Evolutionary conservation across 1,140 invertebrate species (phyloP).

Genomic region (Drosophila rufa): DNA sequence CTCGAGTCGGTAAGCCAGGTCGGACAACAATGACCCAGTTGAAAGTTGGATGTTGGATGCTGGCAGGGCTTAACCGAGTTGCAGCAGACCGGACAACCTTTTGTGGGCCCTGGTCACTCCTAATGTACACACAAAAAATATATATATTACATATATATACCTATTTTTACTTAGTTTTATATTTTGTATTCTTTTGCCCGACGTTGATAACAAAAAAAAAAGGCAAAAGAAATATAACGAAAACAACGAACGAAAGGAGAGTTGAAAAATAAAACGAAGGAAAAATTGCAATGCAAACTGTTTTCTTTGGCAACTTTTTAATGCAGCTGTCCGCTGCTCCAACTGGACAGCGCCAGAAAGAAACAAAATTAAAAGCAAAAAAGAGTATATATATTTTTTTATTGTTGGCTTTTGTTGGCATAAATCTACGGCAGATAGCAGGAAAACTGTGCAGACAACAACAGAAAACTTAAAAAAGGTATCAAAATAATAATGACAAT

Average conservation of each 20-base stretch:
- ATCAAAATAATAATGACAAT: slow-evolving; percentile 82
- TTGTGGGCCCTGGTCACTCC: slow-evolving; percentile 57
- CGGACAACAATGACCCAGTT: slow-evolving; percentile 51
- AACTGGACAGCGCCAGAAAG: slow-evolving; percentile 52
- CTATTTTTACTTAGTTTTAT: slow-evolving; percentile 38
- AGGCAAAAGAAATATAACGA: slow-evolving; percentile 43
- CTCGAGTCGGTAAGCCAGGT: slow-evolving; percentile 39
- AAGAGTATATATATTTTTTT: slow-evolving; percentile 59
- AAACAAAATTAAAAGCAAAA: slow-evolving; percentile 59
- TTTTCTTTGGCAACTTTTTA: slow-evolving; percentile 81
- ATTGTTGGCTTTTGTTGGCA: slow-evolving; percentile 77
- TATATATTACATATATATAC: slow-evolving; percentile 27
- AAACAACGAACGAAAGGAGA: slow-evolving; percentile 39
- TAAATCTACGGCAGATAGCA: slow-evolving; percentile 74
- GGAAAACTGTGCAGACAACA: slow-evolving; percentile 39
- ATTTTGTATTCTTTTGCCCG: slow-evolving; percentile 28
- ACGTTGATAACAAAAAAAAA: slow-evolving; percentile 78
- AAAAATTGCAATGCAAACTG: slow-evolving; percentile 80
- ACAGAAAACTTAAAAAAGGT: slow-evolving; percentile 53
- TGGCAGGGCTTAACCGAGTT: slow-evolving; percentile 48
- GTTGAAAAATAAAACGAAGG: slow-evolving; percentile 60
- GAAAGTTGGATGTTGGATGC: slow-evolving; percentile 16
- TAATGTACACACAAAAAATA: slow-evolving; percentile 48
- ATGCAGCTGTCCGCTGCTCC: slow-evolving; percentile 63
- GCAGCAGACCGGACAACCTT: slow-evolving; percentile 62